phyloP scores from a whole-genome alignment of 2,113 vertebrate species.

The Stercorarius parasiticus region DNA sequence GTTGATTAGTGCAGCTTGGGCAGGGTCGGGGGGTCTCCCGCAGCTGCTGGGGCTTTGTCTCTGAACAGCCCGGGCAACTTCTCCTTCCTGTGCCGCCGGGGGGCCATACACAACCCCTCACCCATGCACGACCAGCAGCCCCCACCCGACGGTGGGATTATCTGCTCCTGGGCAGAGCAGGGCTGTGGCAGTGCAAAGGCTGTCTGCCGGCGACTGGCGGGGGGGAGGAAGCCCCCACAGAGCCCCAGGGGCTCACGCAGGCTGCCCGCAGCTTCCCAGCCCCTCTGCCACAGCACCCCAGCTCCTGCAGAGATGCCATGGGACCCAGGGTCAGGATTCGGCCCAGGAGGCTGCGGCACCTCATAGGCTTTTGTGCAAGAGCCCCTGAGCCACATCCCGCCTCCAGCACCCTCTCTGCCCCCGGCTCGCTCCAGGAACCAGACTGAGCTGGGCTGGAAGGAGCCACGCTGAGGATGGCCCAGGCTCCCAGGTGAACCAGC shows the following conservation, averaged over 20 bases:
- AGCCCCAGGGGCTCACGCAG: accelerated
- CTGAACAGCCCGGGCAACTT: not conserved
- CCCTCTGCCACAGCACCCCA: not conserved
- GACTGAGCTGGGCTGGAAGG: not conserved
- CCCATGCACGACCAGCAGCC: not conserved
- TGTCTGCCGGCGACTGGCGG: not conserved
- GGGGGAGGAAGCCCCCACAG: not conserved
- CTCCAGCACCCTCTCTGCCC: not conserved
- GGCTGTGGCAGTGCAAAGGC: not conserved
- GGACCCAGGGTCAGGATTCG: not conserved
- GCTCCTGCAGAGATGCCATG: not conserved
- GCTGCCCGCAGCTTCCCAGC: not conserved
- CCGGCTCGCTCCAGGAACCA: accelerated
- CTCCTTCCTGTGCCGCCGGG: not conserved
- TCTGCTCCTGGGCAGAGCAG: not conserved
- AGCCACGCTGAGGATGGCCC: accelerated
- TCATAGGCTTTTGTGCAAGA: not conserved
- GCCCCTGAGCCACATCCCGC: not conserved
- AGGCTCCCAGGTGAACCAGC: not conserved
- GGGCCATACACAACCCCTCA: not conserved
- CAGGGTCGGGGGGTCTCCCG: not conserved
- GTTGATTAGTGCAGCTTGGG: not conserved
- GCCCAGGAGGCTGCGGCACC: not conserved
- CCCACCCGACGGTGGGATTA: accelerated
- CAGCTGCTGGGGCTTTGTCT: not conserved